A percentile compares a stretch with the other conserved stretches of the same genome.
phyloP scores from a whole-genome alignment of 1,140 invertebrate genomes.

The Ostrea denselamellosa region DNA sequence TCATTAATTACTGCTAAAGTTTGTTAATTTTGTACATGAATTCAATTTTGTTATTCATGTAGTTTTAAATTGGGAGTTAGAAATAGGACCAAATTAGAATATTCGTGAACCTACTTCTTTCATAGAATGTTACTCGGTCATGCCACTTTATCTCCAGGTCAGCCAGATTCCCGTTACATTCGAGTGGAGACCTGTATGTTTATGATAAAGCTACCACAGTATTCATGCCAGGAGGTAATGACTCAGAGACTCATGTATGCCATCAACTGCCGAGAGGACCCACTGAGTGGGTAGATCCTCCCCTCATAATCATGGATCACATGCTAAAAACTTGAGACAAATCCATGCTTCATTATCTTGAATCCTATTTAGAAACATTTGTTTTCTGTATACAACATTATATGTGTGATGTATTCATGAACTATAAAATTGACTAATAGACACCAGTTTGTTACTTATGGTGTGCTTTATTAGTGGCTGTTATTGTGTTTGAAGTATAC shows the following conservation, averaged over 20 bases:
- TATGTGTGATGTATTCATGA: not conserved
- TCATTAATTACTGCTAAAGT: no score
- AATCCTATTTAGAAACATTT: not conserved
- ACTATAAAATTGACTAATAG: not conserved
- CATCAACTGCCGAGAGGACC: conserved; percentile 77
- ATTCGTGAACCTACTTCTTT: not conserved
- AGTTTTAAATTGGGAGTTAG: no score
- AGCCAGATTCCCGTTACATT: conserved; percentile 75
- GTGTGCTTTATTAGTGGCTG: not conserved
- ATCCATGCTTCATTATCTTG: not conserved
- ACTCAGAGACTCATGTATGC: conserved; percentile 76
- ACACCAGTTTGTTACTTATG: not conserved
- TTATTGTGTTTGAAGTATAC: not conserved
- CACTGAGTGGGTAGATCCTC: conserved; percentile 74
- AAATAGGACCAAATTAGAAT: no score
- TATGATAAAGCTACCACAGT: conserved; percentile 79
- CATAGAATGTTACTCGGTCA: not conserved
- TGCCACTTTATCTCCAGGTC: conserved; percentile 63
- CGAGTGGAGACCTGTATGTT: conserved; percentile 79
- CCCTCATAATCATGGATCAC: not conserved
- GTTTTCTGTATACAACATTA: not conserved
- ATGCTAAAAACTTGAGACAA: not conserved
- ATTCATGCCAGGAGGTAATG: conserved; percentile 76
- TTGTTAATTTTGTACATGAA: no score
- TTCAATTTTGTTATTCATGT: no score